These are phyloP conservation scores for Oxytorus armatus DNA, from an alignment of 2,888 invertebrate species.

Conservation along the genomic window DNA sequence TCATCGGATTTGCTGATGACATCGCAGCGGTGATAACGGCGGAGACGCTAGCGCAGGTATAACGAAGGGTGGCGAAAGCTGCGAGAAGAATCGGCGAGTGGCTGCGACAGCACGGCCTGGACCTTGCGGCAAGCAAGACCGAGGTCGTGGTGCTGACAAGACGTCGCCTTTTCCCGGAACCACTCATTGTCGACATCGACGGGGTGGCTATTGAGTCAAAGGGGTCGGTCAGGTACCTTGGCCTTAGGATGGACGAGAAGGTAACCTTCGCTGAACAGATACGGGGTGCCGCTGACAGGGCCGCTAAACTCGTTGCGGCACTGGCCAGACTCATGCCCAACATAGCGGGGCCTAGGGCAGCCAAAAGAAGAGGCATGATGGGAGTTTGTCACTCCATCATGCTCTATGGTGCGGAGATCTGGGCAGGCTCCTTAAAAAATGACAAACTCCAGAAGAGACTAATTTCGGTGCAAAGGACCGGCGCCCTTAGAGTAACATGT, in stretches of 20 bases:
- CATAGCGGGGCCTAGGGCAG: constrained; percentile 41
- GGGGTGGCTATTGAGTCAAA: constrained; percentile 19
- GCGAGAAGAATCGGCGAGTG: constrained; percentile 1
- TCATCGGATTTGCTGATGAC: constrained; percentile 25
- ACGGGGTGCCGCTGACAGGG: constrained; percentile 50
- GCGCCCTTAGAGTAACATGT: too few relatives aligned
- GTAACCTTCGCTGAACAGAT: constrained; percentile 68
- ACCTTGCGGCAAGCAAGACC: constrained; percentile 21
- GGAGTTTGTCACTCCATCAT: too few relatives aligned
- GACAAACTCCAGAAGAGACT: too few relatives aligned
- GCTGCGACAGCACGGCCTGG: constrained; percentile 13
- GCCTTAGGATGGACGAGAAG: constrained; percentile 63
- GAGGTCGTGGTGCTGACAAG: constrained; percentile 21
- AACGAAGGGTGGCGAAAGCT: too few relatives aligned
- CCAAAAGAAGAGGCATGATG: too few relatives aligned
- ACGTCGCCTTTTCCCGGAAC: neutral
- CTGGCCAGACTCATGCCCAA: constrained; percentile 42
- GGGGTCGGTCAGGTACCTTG: constrained; percentile 65
- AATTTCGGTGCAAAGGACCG: too few relatives aligned
- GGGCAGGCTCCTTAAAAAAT: too few relatives aligned
- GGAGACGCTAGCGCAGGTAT: neutral
- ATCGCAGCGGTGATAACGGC: constrained; percentile 1
- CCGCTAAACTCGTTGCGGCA: constrained; percentile 60
- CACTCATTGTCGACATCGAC: constrained; percentile 4
- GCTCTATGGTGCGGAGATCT: too few relatives aligned